Conservation (phyloP, 1,140 invertebrate species). For the Ips nitidus region DNA sequence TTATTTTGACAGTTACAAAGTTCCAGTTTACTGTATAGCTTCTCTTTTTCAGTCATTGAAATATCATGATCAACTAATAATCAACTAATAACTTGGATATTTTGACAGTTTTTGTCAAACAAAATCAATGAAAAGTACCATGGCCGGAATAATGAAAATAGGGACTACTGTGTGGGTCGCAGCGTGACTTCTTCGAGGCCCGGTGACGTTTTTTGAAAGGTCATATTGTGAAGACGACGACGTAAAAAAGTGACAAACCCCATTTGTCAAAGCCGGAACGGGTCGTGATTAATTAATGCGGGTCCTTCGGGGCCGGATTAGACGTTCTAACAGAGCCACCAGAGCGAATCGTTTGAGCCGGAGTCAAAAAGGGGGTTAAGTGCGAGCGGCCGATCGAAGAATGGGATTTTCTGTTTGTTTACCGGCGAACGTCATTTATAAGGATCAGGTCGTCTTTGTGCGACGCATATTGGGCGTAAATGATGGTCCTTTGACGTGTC, state of each 20-base stretch:
- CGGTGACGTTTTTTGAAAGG: no score
- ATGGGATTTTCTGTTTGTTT: slow-evolving; percentile 25
- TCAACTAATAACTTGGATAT: no score
- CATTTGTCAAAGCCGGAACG: slow-evolving; percentile 8
- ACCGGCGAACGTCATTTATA: slow-evolving; percentile 25
- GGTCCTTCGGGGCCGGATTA: slow-evolving; percentile 21
- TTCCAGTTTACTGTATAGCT: no score
- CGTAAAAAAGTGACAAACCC: neutral
- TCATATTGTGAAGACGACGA: no score
- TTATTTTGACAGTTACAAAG: no score
- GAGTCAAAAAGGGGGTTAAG: slow-evolving; percentile 22
- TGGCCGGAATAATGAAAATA: no score
- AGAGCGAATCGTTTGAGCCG: slow-evolving; percentile 19
- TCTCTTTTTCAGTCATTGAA: no score
- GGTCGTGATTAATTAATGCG: slow-evolving; percentile 19
- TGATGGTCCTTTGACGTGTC: slow-evolving; percentile 4
- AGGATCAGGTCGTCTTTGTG: slow-evolving; percentile 19
- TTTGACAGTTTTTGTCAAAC: no score
- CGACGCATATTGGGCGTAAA: slow-evolving; percentile 23
- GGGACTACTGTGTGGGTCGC: no score
- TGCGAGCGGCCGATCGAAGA: slow-evolving; percentile 15
- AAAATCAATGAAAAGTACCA: no score
- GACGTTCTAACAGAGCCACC: slow-evolving; percentile 19
- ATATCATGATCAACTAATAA: no score
- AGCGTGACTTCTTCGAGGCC: neutral